Evolutionary conservation across 2,888 invertebrate species (phyloP), one percentile per base, ranked within the genome.

Genomic region (Therioaphis trifolii): DNA sequence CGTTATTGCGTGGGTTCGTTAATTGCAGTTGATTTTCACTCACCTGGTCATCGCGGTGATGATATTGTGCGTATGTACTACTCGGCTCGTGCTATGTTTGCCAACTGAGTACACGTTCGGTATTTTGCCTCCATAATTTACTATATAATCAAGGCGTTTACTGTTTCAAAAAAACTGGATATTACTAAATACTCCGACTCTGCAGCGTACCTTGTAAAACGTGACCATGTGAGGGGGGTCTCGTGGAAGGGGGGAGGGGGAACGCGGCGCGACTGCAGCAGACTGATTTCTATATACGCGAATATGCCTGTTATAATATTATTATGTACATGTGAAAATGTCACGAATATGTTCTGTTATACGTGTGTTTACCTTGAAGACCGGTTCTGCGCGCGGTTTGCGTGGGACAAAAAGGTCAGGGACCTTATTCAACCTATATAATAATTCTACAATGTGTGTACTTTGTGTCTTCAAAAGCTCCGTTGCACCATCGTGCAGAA

Each of bases 111-210:
- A 7, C 35, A 18, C 35, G 68, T 18, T 27, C 7, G 49, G 24
- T 55, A 71, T 58, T 49, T 79, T 58, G 43, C 58, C n/a, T 43
- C 9, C 71, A 46, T 40, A 27, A 58, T 80, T 80, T 61, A 61
- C 79, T 27, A 21, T 21, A 43, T n/a, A 71, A 71, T 43, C 79
- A 27, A 69, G 79, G 43, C 27, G 55, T 79, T 43, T 40, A 69
- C 35, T 27, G 43, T 46, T 71, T 79, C 40, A 58, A 80, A 72
- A n/a, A 71, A 71, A 71, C 79, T 80, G 71, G 79, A 80, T 80
- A 58, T 80, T 80, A 58, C 58, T 24, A 71, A 52, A 68, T 40
- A 27, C 15, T n/a, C n/a, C 1, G 18, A 35, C 43, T 66, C 18
- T n/a, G n/a, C n/a, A n/a, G n/a, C n/a, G n/a, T n/a, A n/a, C n/a